Evolutionary conservation across 2,888 invertebrate species (phyloP), one percentile per base, ranked within the genome.

Genomic region (Lasioglossum vierecki): DNA sequence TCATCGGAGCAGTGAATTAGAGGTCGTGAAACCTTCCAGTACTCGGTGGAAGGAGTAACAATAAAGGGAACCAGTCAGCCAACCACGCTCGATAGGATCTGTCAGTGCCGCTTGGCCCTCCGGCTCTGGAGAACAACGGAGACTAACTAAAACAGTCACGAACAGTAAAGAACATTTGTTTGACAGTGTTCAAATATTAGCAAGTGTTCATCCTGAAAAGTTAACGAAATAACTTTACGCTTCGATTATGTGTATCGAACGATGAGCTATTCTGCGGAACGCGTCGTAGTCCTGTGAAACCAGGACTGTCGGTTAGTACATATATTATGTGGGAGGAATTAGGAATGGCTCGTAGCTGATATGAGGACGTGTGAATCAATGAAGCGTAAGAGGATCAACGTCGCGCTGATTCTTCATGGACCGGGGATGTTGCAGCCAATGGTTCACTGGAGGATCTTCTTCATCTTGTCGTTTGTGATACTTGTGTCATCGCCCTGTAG

Each of bases 261-360:
- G 76, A 86, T 86, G 86, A 41, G 30, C 60, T 53, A 15, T 18
- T n/a, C 53, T 15, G 30, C 11, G 63, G 49, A 66, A 74, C 35
- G 30, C 30, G 35, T 6, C 46, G 71, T 30, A 30, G 70, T 22
- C 73, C 39, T 72, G 68, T 57, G 49, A 60, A 63, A 57, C 4
- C 6, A 41, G 68, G 53, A 68, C 26, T 57, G 6, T 41, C 3
- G 41, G 66, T 26, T 76, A 39, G 30, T 66, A 30, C 30, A 30
- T 30, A 30, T 30, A 26, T 26, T 41, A 83, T 83, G 74, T 53
- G 76, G 76, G 78, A 84, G 68, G 76, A 80, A 22, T 75, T 79
- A 30, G 39, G 66, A 70, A 79, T 44, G 39, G 75, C 75, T 78
- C 81, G 79, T 44, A 89, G 89, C 76, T 89, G 88, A 89, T 77